Conservation (phyloP, 2,888 invertebrate species). For the Drosophila neonasuta region DNA sequence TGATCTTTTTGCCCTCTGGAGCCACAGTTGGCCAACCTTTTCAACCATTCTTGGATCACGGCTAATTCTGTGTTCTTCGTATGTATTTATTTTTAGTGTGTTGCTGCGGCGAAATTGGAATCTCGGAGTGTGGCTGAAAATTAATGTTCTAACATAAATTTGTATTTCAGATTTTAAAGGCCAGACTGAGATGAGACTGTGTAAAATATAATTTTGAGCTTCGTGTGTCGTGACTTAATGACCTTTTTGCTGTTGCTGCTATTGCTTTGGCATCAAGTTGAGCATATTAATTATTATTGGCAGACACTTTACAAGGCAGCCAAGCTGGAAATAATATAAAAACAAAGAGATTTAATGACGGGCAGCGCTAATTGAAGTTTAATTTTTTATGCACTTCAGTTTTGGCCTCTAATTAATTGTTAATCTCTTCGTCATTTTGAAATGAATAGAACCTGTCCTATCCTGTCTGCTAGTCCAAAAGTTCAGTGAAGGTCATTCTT, state of each 20-base stretch:
- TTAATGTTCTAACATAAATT: conserved; percentile 71
- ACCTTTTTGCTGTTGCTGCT: conserved; percentile 54
- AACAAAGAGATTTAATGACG: conserved; percentile 32
- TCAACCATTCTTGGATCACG: conserved; percentile 47
- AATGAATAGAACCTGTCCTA: conserved; percentile 30
- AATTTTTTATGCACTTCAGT: conserved; percentile 54
- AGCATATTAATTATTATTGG: conserved; percentile 70
- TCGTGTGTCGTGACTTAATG: conserved; percentile 60
- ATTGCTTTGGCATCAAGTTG: conserved; percentile 42
- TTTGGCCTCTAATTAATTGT: conserved; percentile 52
- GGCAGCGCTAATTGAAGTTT: conserved; percentile 55
- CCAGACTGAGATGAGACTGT: conserved; percentile 25
- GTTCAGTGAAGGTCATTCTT: conserved; percentile 42
- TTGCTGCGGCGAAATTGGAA: conserved; percentile 47
- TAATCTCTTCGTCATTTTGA: conserved; percentile 15
- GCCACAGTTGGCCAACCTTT: conserved; percentile 39
- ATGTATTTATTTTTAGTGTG: conserved; percentile 11
- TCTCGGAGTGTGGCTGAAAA: conserved; percentile 43
- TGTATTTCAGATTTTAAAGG: conserved; percentile 44
- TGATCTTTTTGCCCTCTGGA: conserved; percentile 55
- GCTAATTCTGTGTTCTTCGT: conserved; percentile 52
- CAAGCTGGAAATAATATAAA: conserved; percentile 28
- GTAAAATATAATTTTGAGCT: conserved; percentile 47
- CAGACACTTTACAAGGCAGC: conserved; percentile 58
- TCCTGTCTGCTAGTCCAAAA: conserved; percentile 26